phyloP scores from a whole-genome alignment of 2,888 invertebrate species.

The Mythimna ferrago region DNA sequence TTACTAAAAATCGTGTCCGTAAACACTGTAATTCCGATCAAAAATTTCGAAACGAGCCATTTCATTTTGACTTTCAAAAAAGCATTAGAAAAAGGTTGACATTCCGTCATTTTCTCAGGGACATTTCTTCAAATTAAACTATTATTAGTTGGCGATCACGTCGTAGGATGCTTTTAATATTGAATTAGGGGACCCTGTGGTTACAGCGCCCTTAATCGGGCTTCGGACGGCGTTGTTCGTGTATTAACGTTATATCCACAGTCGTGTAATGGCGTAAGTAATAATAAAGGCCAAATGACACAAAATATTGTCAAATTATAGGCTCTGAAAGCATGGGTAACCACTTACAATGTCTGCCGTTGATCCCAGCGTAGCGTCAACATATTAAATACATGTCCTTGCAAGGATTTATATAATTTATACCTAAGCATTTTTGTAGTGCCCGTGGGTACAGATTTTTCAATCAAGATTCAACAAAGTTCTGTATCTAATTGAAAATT shows the following conservation, averaged over 20 bases:
- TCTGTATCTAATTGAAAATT: neutral
- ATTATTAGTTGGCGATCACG: slow-evolving; percentile 90
- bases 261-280: slow-evolving; percentile 89
- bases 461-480: neutral
- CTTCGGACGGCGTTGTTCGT: slow-evolving; percentile 80
- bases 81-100: slow-evolving; percentile 83
- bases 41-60: slow-evolving; percentile 79
- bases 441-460: too few species aligned
- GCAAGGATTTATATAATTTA: neutral
- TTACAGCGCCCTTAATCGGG: slow-evolving; percentile 89
- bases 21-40: slow-evolving; percentile 79
- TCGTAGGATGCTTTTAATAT: slow-evolving; percentile 90
- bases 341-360: slow-evolving; percentile 88
- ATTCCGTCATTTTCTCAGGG: slow-evolving; percentile 90
- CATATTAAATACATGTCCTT: slow-evolving; percentile 55
- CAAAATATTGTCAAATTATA: slow-evolving; percentile 91
- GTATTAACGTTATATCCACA: slow-evolving; percentile 89
- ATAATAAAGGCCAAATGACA: slow-evolving; percentile 91
- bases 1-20: slow-evolving; percentile 72
- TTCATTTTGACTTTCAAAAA: slow-evolving; percentile 81
- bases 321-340: slow-evolving; percentile 89
- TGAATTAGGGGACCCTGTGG: slow-evolving; percentile 90
- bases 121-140: slow-evolving; percentile 89
- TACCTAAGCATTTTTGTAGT: neutral
- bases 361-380: slow-evolving; percentile 83